Evolutionary conservation across 2,797 vertebrate genomes (phyloP).

Genomic region (Cichlasoma orientale): DNA sequence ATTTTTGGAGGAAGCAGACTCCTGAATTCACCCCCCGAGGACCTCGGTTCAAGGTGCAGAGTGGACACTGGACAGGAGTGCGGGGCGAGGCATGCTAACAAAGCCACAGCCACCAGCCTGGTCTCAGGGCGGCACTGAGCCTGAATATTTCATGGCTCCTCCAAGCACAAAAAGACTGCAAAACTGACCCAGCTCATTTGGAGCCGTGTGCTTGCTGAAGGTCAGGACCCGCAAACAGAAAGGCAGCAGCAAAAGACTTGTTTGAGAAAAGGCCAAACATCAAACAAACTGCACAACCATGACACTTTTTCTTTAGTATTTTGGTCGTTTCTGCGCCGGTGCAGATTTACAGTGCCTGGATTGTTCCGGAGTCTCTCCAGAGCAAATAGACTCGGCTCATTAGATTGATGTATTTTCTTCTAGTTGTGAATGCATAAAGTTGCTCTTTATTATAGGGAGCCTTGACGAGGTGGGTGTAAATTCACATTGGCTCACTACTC

Average conservation of each 20-base stretch:
- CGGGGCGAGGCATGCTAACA: slow-evolving; percentile 86
- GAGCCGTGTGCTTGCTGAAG: slow-evolving; percentile 82
- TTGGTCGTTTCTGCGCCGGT: slow-evolving; percentile 4
- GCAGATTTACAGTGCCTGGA: background rate
- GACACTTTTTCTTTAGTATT: slow-evolving; percentile 2
- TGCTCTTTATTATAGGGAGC: slow-evolving; percentile 44
- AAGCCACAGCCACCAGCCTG: slow-evolving; percentile 95
- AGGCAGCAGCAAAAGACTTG: slow-evolving; percentile 75
- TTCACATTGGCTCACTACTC: slow-evolving; percentile 48
- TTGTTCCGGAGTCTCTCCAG: slow-evolving; percentile 38
- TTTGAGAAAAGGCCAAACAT: slow-evolving; percentile 77
- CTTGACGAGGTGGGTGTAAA: slow-evolving; percentile 57
- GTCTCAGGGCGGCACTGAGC: slow-evolving; percentile 90
- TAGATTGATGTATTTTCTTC: slow-evolving; percentile 54
- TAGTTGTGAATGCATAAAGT: slow-evolving; percentile 53
- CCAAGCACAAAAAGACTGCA: slow-evolving; percentile 93
- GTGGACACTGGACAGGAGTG: slow-evolving; percentile 60
- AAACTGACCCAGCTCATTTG: slow-evolving; percentile 89
- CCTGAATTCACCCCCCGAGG: slow-evolving; percentile 18
- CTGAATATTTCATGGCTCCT: slow-evolving; percentile 98
- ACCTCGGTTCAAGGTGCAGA: slow-evolving; percentile 70
- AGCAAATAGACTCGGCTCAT: slow-evolving; percentile 40
- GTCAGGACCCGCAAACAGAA: slow-evolving; percentile 81
- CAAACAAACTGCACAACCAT: slow-evolving; percentile 42
- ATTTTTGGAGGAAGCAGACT: slow-evolving; percentile 75